A percentile compares a stretch with the other conserved stretches of the same genome.
Evolutionary conservation across 2,797 vertebrate genomes (phyloP).

Genomic region (Mormyrops attenuatus): DNA sequence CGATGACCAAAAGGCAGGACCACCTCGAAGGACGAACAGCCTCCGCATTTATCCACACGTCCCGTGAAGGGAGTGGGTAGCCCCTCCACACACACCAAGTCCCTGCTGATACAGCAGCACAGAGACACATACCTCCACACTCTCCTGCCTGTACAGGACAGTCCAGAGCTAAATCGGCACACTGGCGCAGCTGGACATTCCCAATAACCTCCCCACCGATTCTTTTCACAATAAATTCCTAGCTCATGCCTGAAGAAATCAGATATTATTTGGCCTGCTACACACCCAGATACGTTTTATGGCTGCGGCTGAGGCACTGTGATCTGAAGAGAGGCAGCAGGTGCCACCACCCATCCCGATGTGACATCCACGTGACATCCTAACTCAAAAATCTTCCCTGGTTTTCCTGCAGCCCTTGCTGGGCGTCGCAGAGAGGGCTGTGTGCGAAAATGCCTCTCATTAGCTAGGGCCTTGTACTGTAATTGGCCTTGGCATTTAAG

Average conservation of each 20-base stretch:
- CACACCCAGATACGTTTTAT: neutral
- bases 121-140: neutral
- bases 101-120: neutral
- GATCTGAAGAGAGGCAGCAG: neutral
- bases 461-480: slow-evolving; percentile 12
- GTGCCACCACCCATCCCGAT: neutral
- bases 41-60: neutral
- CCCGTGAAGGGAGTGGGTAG: neutral
- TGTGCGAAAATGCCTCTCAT: slow-evolving; percentile 14
- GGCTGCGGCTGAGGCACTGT: neutral
- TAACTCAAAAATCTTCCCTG: neutral
- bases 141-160: neutral
- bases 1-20: neutral
- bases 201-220: neutral
- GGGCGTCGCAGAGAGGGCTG: neutral
- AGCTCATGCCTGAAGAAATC: neutral
- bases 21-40: neutral
- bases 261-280: neutral
- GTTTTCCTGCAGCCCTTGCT: neutral
- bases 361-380: neutral
- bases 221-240: neutral
- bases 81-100: neutral
- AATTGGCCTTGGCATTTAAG: slow-evolving; percentile 17
- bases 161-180: neutral
- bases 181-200: neutral